Base-by-base conservation (phyloP, 1,140 invertebrate genomes). In the Pectinophora gossypiella region DNA sequence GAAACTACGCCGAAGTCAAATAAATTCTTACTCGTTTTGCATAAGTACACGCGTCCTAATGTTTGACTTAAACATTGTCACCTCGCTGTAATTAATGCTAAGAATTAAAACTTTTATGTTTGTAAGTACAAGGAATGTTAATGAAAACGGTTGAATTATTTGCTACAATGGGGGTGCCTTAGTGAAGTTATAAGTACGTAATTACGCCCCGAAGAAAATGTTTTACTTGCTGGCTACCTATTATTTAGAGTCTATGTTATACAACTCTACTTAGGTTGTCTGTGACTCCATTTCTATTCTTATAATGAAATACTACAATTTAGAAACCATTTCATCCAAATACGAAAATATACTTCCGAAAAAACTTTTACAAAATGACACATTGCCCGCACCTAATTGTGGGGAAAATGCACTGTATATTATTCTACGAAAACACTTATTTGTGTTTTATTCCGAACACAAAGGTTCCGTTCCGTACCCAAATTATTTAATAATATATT, bases 1-100 rank as follows among this genome's bases (percentile, higher is more conserved):
- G 67, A 79, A 84, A 85, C 79, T 78, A 78, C 76, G 66, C 64
- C 65, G 61, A 83, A 83, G 66, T 85, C 76, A 82, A 85, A 85
- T 85, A 85, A 85, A 85, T 82, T 85, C 71, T 65, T 61, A 64
- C 66, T 68, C 75, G 65, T 76, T 82, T 82, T 80, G 76, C 79
- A 82, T 83, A 83, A 85, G 77, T 78, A 76, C 47, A 23, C 52
- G 59, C 50, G 56, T 61, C 55, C 58, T 66, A 61, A 69, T 59
- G 60, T 61, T 61, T 59, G 54, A 68, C 48, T 61, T 62, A 55
- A 61, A 64, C 52, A 54, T 22, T 54, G 50, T 48, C 35, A 9
- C 52, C 52, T 68, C 61, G 52, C n/a, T 51, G 67, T 77, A 81
- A 76, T 81, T 82, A 82, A 76, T 74, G 75, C 76, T 67, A 72